These are phyloP conservation scores for Pollenia labialis DNA, from an alignment of 2,888 invertebrate genomes.

Conservation along the genomic window DNA sequence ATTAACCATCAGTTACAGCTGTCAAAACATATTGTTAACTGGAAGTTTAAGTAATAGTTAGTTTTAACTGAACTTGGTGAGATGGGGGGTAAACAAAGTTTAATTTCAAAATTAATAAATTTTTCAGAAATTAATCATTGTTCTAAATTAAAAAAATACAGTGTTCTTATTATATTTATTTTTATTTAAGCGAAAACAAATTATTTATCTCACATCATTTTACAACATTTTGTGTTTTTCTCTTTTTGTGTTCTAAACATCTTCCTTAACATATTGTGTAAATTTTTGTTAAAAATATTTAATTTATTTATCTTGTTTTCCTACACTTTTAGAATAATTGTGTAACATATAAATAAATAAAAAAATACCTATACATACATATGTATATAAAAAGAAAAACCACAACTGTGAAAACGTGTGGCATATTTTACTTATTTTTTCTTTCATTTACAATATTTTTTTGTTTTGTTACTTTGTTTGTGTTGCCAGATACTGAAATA, in stretches of 20 bases:
- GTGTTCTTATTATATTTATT: neutral
- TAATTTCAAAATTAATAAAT: too few relatives aligned
- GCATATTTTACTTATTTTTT: neutral
- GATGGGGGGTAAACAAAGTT: too few relatives aligned
- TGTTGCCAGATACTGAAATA: conserved; percentile 7
- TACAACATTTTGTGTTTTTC: neutral
- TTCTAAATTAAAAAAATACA: too few relatives aligned
- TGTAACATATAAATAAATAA: neutral
- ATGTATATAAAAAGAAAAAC: neutral
- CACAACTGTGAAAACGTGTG: conserved; percentile 41
- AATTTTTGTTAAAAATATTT: neutral
- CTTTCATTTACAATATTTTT: conserved; percentile 46
- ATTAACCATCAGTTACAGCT: too few relatives aligned
- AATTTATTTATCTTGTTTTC: conserved; percentile 25
- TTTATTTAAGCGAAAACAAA: neutral
- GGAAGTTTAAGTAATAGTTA: too few relatives aligned
- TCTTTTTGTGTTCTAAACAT: neutral
- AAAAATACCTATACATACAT: too few relatives aligned
- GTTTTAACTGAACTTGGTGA: too few relatives aligned
- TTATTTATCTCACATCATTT: neutral
- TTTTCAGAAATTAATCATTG: too few relatives aligned
- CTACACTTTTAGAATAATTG: neutral
- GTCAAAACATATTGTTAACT: too few relatives aligned
- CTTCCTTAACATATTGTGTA: neutral
- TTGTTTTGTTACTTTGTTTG: neutral